Percentiles rank a stretch among this genome's conserved stretches.
phyloP scores from a whole-genome alignment of 2,113 vertebrate species.

The Isichthys henryi region DNA sequence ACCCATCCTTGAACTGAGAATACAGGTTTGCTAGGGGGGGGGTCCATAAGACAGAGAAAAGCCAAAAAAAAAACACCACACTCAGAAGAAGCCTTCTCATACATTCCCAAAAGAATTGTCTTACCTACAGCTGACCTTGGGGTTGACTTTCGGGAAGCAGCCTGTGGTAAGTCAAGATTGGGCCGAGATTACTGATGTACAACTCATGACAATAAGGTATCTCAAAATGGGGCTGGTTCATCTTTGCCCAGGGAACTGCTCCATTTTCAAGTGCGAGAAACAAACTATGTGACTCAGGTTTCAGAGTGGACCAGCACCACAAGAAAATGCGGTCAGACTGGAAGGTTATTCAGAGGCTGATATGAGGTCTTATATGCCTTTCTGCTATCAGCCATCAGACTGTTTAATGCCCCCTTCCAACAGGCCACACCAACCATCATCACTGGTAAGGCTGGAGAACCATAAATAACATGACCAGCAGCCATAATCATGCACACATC shows the following conservation, averaged over 20 bases:
- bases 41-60: background rate
- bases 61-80: background rate
- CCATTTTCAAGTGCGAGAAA: background rate
- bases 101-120: background rate
- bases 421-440: background rate
- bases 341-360: background rate
- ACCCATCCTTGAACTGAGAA: background rate
- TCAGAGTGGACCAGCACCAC: background rate
- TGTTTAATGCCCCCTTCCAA: background rate
- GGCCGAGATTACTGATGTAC: background rate
- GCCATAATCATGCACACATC: background rate
- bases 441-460: background rate
- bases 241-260: background rate
- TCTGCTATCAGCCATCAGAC: background rate
- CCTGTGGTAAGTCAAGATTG: background rate
- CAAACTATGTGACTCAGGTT: background rate
- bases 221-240: background rate
- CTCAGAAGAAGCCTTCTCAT: background rate
- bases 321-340: background rate
- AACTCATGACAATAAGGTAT: background rate
- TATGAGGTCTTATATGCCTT: background rate
- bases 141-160: background rate
- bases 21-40: background rate
- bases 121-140: background rate
- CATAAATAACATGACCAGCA: background rate